Evolutionary conservation across 2,888 invertebrate species (phyloP), one percentile per base, ranked within the genome.

Genomic region (Polydrusus cervinus): DNA sequence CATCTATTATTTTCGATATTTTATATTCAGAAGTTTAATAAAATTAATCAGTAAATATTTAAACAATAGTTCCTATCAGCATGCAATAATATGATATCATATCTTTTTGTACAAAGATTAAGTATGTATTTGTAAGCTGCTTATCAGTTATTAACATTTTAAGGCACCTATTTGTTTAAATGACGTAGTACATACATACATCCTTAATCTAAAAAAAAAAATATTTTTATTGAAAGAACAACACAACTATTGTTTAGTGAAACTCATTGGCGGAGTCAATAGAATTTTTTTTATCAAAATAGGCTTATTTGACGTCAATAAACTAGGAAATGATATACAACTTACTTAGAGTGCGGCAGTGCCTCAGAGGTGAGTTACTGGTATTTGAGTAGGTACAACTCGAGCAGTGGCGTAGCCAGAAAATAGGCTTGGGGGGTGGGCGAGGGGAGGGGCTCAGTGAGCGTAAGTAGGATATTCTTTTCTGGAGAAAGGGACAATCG

Each of bases 81-180:
- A 20, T 30, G 30, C 30, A 53, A 51, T 30, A 25, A 53, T 53
- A 53, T 53, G 53, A 53, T 53, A 53, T 25, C 53, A 53, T 53
- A 51, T 51, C 11, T 53, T 53, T 53, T 25, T 53, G 25, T 53
- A 30, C 57, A 38, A 60, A 14, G 25, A 60, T 38, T 60, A 60
- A 60, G 34, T 60, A 60, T 34, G 34, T 60, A 60, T 34, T 38
- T 30, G 9, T 60, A 38, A 38, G 57, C 57, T 38, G 10, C 38
- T 60, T 60, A 60, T 60, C 57, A 60, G 11, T 60, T 53, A 30
- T 60, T 38, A 60, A 38, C 14, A 38, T 60, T 14, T 38, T 60
- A 14, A 38, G 10, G 11, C n/a, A n/a, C n/a, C n/a, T 38, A 38
- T 38, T 38, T 60, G 38, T 38, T 16, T 10, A 16, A 16, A 60